Base-by-base conservation (phyloP, 1,140 invertebrate genomes). In the Ostrea denselamellosa region DNA sequence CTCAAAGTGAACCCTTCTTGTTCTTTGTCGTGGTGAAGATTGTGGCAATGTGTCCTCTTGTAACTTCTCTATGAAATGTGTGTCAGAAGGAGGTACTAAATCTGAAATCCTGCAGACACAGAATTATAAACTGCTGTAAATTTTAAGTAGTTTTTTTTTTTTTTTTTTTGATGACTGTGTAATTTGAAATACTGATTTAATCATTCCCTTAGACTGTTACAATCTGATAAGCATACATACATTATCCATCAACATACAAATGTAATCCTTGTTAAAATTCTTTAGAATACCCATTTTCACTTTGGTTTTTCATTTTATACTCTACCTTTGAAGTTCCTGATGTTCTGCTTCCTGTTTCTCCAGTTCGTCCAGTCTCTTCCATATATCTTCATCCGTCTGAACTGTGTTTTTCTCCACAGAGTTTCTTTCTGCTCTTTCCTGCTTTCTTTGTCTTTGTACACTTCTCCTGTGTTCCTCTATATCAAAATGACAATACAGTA, bases 381-480 rank as follows among this genome's bases (percentile, higher is more conserved):
- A 90, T 17, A 90, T 28, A 10, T 89, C 88, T 56, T 87, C 86
- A 84, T 90, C 88, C 28, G 86, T 90, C 51, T 77, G 71, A 51
- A n/a, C 3, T 28, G 51, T 86, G 3, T 25, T 71, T 54, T 17
- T 52, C 77, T 86, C 83, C 52, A 56, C 2, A 9, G 77, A 53
- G 68, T 44, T 85, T 44, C 77, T 85, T 44, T 56, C 62, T 68
- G 83, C n/a, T 77, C 87, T 87, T 12, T 51, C 28, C 85, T 83
- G 86, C 22, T 87, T 65, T 44, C 28, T 83, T 9, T 88, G 84
- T 28, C 83, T 56, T 34, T 85, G 84, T 9, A 89, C 85, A 77
- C 85, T 89, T 83, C 84, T 88, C 88, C 62, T 87, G 53, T 90
- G 90, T 85, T 90, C 83, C 68, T 87, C 90, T 89, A 19, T 17